Evolutionary conservation across 2,113 vertebrate genomes (phyloP).

Genomic region (Microtus pennsylvanicus): DNA sequence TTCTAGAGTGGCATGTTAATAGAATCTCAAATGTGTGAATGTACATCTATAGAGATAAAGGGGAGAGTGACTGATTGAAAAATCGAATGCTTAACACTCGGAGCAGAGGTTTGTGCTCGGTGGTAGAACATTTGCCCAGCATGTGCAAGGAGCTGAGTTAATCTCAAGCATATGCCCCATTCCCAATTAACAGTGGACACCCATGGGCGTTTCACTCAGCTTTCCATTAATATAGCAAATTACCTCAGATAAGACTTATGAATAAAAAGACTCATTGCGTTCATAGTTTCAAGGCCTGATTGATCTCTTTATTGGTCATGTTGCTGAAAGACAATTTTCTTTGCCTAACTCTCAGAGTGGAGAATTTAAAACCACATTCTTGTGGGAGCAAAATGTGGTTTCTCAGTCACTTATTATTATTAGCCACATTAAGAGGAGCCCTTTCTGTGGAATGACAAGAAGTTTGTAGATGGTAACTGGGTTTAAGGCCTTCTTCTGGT

Average conservation of each 20-base stretch:
- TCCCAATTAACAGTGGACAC: not conserved
- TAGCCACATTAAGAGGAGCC: slow-evolving; percentile 18
- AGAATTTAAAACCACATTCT: not conserved
- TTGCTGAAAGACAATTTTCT: not conserved
- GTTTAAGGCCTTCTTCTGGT: not conserved
- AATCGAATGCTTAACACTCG: slow-evolving; percentile 1
- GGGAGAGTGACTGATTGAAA: not conserved
- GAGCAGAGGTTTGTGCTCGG: not conserved
- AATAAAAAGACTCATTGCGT: not conserved
- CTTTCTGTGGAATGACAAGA: not conserved
- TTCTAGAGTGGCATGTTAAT: not conserved
- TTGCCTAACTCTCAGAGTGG: not conserved
- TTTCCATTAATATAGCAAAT: not conserved
- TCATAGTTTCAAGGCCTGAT: not conserved
- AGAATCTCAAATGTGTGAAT: not conserved
- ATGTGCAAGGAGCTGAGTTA: not conserved
- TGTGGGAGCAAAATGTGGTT: not conserved
- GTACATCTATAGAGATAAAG: not conserved
- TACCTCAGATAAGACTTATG: not conserved
- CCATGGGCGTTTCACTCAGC: not conserved
- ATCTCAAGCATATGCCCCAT: not conserved
- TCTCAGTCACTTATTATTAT: not conserved
- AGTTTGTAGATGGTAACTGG: not conserved
- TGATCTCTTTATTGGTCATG: not conserved
- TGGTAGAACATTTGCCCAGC: not conserved